Percentiles rank a stretch among this genome's conserved stretches.
These are phyloP conservation scores for Prostheceraeus crozeri DNA, from an alignment of 2,888 invertebrate genomes.

Conservation along the genomic window DNA sequence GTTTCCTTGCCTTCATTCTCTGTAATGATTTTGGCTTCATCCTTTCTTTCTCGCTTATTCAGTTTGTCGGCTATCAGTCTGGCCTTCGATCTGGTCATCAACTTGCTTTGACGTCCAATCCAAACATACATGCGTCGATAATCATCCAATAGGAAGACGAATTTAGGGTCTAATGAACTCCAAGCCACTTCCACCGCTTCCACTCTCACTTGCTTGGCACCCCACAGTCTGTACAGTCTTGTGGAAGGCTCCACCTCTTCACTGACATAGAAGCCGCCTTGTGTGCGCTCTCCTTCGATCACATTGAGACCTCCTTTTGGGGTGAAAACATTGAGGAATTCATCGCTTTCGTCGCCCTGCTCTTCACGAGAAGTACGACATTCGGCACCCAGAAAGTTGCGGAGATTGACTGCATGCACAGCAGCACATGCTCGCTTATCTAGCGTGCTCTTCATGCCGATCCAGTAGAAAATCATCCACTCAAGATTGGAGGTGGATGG, in stretches of 20 bases:
- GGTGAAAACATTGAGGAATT: conserved; percentile 62
- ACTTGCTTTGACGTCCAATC: conserved; percentile 66
- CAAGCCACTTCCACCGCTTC: conserved; percentile 29
- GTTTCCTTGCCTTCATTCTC: conserved; percentile 75
- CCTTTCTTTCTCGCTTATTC: conserved; percentile 89
- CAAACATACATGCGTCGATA: conserved; percentile 80
- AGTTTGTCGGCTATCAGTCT: conserved; percentile 91
- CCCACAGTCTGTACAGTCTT: conserved; percentile 35
- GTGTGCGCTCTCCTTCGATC: conserved; percentile 91
- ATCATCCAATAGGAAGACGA: conserved; percentile 77
- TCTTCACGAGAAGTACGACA: conserved; percentile 90
- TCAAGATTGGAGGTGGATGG: conserved; percentile 65
- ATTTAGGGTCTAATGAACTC: conserved; percentile 76
- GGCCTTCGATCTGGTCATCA: conserved; percentile 56
- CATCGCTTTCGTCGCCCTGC: conserved; percentile 89
- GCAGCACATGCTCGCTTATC: conserved; percentile 92
- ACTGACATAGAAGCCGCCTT: conserved; percentile 91
- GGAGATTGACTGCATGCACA: conserved; percentile 94
- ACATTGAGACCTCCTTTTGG: conserved; percentile 27
- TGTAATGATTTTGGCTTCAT: conserved; percentile 77
- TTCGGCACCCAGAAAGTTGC: conserved; percentile 86
- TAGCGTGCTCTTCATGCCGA: conserved; percentile 85
- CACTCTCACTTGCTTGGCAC: conserved; percentile 26
- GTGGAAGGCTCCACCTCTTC: conserved; percentile 64
- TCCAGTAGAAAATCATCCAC: conserved; percentile 99